Evolutionary conservation across 1,140 invertebrate genomes (phyloP).

Genomic region (Drosophila takahashii): DNA sequence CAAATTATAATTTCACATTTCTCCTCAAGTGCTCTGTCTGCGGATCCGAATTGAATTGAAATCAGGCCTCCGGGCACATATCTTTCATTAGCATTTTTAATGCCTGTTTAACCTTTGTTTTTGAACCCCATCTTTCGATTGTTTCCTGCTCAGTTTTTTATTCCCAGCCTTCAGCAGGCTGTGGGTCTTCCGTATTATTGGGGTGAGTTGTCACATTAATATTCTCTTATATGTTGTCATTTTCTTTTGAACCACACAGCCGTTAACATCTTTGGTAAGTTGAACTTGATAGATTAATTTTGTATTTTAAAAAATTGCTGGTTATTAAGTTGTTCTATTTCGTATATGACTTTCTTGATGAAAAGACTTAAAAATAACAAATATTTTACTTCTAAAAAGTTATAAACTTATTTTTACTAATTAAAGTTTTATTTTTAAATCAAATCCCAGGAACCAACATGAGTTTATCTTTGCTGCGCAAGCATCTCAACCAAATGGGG

Average conservation of each 20-base stretch:
- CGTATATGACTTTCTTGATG: too few species aligned
- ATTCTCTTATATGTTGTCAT: slow-evolving; percentile 12
- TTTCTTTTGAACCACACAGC: slow-evolving; percentile 4
- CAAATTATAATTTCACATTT: slow-evolving; percentile 59
- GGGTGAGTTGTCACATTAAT: background rate
- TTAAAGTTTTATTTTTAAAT: too few species aligned
- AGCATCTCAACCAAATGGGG: slow-evolving; percentile 31
- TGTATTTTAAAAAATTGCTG: too few species aligned
- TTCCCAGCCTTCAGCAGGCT: slow-evolving; percentile 9
- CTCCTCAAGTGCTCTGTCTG: slow-evolving; percentile 38
- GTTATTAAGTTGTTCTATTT: too few species aligned
- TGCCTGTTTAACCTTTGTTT: slow-evolving; percentile 58
- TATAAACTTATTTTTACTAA: too few species aligned
- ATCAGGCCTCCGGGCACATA: slow-evolving; percentile 13
- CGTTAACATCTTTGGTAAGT: slow-evolving; percentile 13
- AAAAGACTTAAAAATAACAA: too few species aligned
- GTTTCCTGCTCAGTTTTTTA: slow-evolving; percentile 20
- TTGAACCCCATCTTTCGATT: slow-evolving; percentile 35
- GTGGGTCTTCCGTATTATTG: background rate
- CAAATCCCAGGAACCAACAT: slow-evolving; percentile 17
- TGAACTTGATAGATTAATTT: too few species aligned
- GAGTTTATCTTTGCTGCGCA: slow-evolving; percentile 31
- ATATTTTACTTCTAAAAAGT: too few species aligned
- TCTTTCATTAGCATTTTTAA: slow-evolving; percentile 65
- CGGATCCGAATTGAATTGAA: slow-evolving; percentile 27